Evolutionary conservation across 2,888 invertebrate species (phyloP).

Genomic region (Melangyna quadrimaculata): DNA sequence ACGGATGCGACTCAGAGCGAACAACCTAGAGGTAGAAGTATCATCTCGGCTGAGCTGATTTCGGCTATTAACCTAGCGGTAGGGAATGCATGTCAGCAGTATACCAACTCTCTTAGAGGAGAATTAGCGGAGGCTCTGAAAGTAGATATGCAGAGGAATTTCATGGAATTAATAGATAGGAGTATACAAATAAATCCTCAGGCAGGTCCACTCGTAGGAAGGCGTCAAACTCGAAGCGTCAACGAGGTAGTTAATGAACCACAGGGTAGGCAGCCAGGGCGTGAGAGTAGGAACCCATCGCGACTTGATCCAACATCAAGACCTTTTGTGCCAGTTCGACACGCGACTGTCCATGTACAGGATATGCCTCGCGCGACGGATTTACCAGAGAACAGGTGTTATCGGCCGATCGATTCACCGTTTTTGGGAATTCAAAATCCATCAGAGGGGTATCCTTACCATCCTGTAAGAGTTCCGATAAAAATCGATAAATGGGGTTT

Average conservation of each 20-base stretch:
- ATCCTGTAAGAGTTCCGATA: too few species aligned
- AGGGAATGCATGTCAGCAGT: not conserved
- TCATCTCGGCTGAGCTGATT: not conserved
- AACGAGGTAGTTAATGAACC: not conserved
- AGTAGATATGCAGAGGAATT: not conserved
- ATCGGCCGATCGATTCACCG: too few species aligned
- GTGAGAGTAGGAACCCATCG: accelerated
- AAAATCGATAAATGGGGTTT: too few species aligned
- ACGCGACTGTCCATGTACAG: too few species aligned
- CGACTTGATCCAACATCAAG: not conserved
- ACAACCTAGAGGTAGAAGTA: not conserved
- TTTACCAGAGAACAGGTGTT: too few species aligned
- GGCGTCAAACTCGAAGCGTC: not conserved
- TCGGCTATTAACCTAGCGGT: not conserved
- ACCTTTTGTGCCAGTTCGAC: not conserved
- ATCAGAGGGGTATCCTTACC: too few species aligned
- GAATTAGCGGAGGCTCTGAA: not conserved
- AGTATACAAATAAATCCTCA: not conserved
- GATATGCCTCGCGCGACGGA: too few species aligned
- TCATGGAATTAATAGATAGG: not conserved
- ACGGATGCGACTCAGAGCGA: too few species aligned
- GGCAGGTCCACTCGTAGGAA: not conserved
- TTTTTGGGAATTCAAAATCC: too few species aligned
- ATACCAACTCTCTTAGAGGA: not conserved
- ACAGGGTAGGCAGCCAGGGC: not conserved